These are phyloP conservation scores for Steinernema feltiae DNA, from an alignment of 1,140 invertebrate genomes.

Conservation along the genomic window DNA sequence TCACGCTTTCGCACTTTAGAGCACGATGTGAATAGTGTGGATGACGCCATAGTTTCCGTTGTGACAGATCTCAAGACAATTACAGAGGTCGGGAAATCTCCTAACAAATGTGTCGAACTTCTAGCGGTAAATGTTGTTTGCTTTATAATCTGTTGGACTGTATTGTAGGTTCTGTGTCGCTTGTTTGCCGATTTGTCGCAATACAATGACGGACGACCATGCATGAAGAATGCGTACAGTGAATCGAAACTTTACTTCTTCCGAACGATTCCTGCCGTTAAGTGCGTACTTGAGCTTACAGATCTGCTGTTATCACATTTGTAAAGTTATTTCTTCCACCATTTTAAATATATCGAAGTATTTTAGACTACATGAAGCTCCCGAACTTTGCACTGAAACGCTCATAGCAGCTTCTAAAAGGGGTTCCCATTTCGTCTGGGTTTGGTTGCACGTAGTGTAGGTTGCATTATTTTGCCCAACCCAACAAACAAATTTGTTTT, in stretches of 20 bases:
- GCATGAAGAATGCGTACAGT: not conserved
- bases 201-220: not conserved
- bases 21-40: too few relatives aligned
- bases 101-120: not conserved
- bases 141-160: too few relatives aligned
- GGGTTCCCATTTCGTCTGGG: not conserved
- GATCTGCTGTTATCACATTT: not conserved
- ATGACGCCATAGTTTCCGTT: too few relatives aligned
- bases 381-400: not conserved
- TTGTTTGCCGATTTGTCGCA: not conserved
- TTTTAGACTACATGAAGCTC: not conserved
- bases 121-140: too few relatives aligned
- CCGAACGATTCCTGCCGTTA: not conserved
- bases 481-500: not conserved
- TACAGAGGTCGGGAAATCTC: too few relatives aligned
- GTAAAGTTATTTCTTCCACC: too few relatives aligned
- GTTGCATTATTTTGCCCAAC: not conserved
- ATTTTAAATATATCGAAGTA: not conserved
- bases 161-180: not conserved
- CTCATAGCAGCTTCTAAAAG: not conserved
- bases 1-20: too few relatives aligned
- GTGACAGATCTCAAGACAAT: too few relatives aligned
- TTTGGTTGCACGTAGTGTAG: not conserved
- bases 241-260: not conserved
- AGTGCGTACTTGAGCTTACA: not conserved